Percentiles rank a stretch among this genome's conserved stretches.
These are phyloP conservation scores for Pangasius macronema DNA, from an alignment of 2,797 vertebrate species.

Conservation along the genomic window DNA sequence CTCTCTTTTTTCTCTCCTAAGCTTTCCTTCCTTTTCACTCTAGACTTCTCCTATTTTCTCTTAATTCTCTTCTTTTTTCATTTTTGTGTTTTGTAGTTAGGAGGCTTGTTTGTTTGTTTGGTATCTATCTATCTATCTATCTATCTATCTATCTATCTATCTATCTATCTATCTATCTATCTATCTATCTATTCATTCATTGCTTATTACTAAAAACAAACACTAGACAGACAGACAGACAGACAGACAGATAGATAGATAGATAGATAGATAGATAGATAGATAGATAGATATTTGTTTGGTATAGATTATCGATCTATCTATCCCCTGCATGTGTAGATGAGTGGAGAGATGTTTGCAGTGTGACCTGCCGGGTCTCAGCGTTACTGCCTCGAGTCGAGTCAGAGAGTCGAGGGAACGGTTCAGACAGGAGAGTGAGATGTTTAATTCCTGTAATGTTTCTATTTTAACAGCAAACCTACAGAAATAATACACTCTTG, in stretches of 20 bases:
- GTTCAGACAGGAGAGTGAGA: neutral
- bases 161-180: too few species aligned
- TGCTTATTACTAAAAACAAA: too few species aligned
- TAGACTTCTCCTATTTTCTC: neutral
- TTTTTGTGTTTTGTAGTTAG: neutral
- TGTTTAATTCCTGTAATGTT: neutral
- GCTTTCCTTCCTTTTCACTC: neutral
- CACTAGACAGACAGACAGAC: too few species aligned
- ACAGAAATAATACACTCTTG: neutral
- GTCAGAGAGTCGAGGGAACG: too few species aligned
- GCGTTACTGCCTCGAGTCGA: too few species aligned
- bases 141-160: neutral
- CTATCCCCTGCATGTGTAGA: too few species aligned
- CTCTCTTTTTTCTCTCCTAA: neutral
- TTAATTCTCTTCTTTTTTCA: neutral
- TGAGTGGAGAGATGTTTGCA: too few species aligned
- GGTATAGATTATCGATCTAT: too few species aligned
- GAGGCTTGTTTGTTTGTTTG: neutral
- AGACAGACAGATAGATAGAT: too few species aligned
- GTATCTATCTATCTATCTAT: neutral
- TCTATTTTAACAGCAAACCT: neutral
- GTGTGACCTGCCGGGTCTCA: too few species aligned
- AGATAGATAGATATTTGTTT: too few species aligned
- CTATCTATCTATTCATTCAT: neutral
- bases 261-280: too few species aligned